These are phyloP conservation scores for Thymelicus acteon DNA, from an alignment of 2,888 invertebrate species.

Conservation along the genomic window DNA sequence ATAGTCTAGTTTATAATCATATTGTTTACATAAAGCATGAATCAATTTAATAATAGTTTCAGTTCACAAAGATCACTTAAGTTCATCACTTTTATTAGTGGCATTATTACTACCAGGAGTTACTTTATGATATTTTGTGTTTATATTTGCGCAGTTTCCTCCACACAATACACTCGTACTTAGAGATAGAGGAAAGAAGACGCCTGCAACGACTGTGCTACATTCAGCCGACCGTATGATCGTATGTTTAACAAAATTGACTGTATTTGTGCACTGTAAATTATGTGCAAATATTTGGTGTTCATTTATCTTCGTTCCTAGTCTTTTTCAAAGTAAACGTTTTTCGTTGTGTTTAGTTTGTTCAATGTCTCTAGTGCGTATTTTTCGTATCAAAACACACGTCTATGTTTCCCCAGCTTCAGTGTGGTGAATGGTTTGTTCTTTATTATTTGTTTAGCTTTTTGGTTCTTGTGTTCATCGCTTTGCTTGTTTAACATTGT, in stretches of 20 bases:
- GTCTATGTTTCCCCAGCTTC: constrained; percentile 11
- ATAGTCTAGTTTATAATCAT: constrained; percentile 7
- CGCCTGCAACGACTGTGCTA: constrained; percentile 64
- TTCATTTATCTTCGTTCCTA: constrained; percentile 20
- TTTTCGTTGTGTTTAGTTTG: constrained; percentile 7
- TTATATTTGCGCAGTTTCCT: constrained; percentile 78
- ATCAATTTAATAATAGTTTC: constrained; percentile 15
- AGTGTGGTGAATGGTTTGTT: constrained; percentile 39
- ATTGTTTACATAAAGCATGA: constrained; percentile 28
- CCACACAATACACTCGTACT: constrained; percentile 82
- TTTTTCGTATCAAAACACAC: background rate
- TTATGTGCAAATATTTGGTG: constrained; percentile 53
- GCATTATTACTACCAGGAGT: constrained; percentile 23
- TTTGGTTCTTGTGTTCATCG: constrained; percentile 42
- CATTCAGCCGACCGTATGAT: constrained; percentile 70
- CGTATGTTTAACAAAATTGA: constrained; percentile 68
- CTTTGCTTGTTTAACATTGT: constrained; percentile 64
- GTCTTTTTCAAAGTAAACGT: constrained; percentile 5
- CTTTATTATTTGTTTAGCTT: constrained; percentile 34
- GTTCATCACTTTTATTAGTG: constrained; percentile 32
- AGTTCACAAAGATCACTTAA: constrained; percentile 19
- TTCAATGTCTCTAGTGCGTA: constrained; percentile 7
- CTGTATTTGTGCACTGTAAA: constrained; percentile 69
- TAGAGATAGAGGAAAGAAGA: constrained; percentile 75
- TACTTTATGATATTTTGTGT: constrained; percentile 50